Conservation (phyloP, 2,888 invertebrate species). For the Mamestra brassicae region DNA sequence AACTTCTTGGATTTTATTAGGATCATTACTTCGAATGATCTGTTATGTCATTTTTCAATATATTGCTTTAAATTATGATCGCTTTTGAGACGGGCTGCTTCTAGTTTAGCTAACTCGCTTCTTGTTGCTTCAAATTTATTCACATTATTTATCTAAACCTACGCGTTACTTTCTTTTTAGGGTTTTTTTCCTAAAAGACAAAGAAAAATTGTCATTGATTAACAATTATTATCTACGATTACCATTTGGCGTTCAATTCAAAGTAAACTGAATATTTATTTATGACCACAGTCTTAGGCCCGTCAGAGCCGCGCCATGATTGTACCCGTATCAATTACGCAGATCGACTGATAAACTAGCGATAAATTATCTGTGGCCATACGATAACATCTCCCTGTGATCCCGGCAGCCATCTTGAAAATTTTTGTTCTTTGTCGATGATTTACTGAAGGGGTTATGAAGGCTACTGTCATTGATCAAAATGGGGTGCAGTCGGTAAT, state of each 20-base stretch:
- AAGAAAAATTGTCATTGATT: conserved; percentile 38
- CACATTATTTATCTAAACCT: neutral
- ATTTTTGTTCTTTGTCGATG: conserved; percentile 79
- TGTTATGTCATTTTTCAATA: neutral
- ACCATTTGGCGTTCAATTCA: conserved; percentile 44
- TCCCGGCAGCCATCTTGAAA: conserved; percentile 73
- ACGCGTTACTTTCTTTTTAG: conserved; percentile 20
- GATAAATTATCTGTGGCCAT: conserved; percentile 82
- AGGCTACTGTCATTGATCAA: conserved; percentile 71
- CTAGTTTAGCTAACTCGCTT: neutral
- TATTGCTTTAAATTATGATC: neutral
- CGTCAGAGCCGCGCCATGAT: conserved; percentile 73
- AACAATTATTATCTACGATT: conserved; percentile 37
- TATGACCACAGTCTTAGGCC: conserved; percentile 72
- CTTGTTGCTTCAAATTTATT: neutral
- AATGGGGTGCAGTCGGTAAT: conserved; percentile 46
- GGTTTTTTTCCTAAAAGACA: conserved; percentile 6
- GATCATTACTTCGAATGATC: conserved; percentile 14
- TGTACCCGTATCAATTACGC: conserved; percentile 87
- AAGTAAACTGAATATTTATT: conserved; percentile 71
- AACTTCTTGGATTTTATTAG: conserved; percentile 26
- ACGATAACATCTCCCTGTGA: conserved; percentile 79
- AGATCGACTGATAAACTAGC: conserved; percentile 84
- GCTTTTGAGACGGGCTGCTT: neutral
- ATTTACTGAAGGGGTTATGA: conserved; percentile 80